Evolutionary conservation across 2,113 vertebrate genomes (phyloP), one percentile per base, ranked within the genome.

Genomic region (Rhodinocichla rosea): DNA sequence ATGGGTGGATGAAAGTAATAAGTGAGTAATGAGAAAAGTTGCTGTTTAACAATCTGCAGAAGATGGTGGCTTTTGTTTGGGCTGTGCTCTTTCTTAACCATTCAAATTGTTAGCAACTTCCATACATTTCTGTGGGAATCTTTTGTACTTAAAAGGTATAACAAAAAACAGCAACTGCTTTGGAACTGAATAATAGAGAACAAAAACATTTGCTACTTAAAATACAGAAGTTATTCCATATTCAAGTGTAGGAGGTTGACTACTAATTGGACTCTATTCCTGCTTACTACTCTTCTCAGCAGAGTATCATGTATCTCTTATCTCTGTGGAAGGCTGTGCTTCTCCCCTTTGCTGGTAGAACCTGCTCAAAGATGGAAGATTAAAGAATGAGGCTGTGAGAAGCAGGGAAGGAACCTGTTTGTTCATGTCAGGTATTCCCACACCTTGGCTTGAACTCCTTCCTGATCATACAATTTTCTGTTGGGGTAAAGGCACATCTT

Each of bases 1-100:
- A 94, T 82, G 87, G 92, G 95, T 91, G 83, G 92, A 94, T 95
- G 56, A 94, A 96, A 95, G 87, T 6, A 75, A n/a, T 92, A 81
- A 75, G 28, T 90, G 92, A 93, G 64, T 92, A 95, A 94, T 90
- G 86, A 65, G 76, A 56, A 83, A 75, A 92, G 27, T 28, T 94
- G 64, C 89, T 81, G 30, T 77, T 92, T 89, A 92, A 89, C 50
- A 52, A 52, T 47, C 55, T 75, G 59, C 80, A 78, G 83, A 90
- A 76, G 45, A 88, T 83, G 63, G 69, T 88, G 77, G 62, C 56
- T 89, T 94, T 91, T 91, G 70, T 90, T 82, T 92, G 89, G 70
- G 76, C 60, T 90, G 21, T 74, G 33, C 32, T 95, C 76, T 89
- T 96, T 86, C 47, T 47, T 78, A 95, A 64, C 27, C 22, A 70